Percentiles rank a stretch among this genome's conserved stretches.
Evolutionary conservation across 2,888 invertebrate species (phyloP).

Genomic region (Nemotelus nigrinus): DNA sequence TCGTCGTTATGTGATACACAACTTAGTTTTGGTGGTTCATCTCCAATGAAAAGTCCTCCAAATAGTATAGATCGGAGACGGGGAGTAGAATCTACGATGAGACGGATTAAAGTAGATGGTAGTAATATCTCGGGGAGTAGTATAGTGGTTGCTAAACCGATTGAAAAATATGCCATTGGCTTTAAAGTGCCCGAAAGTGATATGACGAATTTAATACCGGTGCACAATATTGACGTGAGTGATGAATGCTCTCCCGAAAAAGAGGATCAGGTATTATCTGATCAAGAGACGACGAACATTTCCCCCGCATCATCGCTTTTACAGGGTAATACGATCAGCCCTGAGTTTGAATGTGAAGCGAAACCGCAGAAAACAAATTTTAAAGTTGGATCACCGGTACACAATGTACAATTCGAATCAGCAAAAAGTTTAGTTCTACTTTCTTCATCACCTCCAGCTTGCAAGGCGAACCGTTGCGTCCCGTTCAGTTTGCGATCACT

Average conservation of each 20-base stretch:
- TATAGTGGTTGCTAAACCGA: slow-evolving; percentile 58
- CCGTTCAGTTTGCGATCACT: slow-evolving; percentile 48
- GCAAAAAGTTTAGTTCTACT: neutral
- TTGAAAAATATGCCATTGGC: slow-evolving; percentile 58
- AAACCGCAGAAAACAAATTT: too few relatives aligned
- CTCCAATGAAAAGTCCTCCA: slow-evolving; percentile 58
- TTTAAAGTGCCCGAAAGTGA: slow-evolving; percentile 54
- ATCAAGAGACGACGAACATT: too few relatives aligned
- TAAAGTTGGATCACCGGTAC: too few relatives aligned
- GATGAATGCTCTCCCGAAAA: too few relatives aligned
- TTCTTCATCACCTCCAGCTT: slow-evolving; percentile 48
- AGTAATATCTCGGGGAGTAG: slow-evolving; percentile 10
- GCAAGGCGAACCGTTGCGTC: slow-evolving; percentile 46
- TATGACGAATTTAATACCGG: too few relatives aligned
- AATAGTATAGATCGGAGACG: neutral
- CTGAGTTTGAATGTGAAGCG: too few relatives aligned
- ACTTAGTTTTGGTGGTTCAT: slow-evolving; percentile 59
- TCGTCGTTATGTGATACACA: slow-evolving; percentile 61
- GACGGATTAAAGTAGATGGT: neutral
- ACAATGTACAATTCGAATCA: too few relatives aligned
- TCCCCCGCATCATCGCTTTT: too few relatives aligned
- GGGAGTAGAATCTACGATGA: neutral
- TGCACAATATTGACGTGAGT: too few relatives aligned
- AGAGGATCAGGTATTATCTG: too few relatives aligned
- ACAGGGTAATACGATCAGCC: too few relatives aligned